These are phyloP conservation scores for Tribolium freemani DNA, from an alignment of 2,888 invertebrate species.

Conservation along the genomic window DNA sequence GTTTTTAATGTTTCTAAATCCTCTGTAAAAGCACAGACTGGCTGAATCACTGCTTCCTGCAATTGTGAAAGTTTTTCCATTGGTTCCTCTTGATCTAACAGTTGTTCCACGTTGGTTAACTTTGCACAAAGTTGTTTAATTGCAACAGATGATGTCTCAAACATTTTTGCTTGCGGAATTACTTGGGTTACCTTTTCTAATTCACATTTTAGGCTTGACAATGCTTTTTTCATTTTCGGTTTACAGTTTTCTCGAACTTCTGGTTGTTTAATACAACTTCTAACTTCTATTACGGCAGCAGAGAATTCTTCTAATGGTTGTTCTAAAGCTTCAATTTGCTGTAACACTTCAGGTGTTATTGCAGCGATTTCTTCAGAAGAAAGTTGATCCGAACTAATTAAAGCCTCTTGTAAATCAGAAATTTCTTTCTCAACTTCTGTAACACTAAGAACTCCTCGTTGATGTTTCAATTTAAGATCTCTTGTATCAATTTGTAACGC, in stretches of 20 bases:
- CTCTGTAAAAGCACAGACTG: conserved; percentile 33
- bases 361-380: conserved; percentile 47
- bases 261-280: conserved; percentile 39
- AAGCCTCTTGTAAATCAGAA: conserved; percentile 1
- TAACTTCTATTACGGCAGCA: conserved; percentile 38
- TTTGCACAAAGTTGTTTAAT: conserved; percentile 5
- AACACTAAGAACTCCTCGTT: conserved; percentile 13
- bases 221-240: conserved; percentile 43
- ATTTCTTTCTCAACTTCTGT: background rate
- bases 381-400: conserved; percentile 51
- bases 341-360: conserved; percentile 37
- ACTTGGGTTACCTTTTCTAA: conserved; percentile 35
- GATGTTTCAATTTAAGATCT: background rate
- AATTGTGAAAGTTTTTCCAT: conserved; percentile 21
- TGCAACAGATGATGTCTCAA: background rate
- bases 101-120: conserved; percentile 1
- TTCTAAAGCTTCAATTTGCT: conserved; percentile 25
- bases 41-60: conserved; percentile 7
- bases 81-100: conserved; percentile 43
- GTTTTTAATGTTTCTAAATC: conserved; percentile 32
- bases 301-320: conserved; percentile 44
- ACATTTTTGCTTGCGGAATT: conserved; percentile 24
- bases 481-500: conserved; percentile 8
- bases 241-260: conserved; percentile 45
- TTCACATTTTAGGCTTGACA: conserved; percentile 45